Conservation (phyloP, 2,113 vertebrate species). For the Scomber colias region DNA sequence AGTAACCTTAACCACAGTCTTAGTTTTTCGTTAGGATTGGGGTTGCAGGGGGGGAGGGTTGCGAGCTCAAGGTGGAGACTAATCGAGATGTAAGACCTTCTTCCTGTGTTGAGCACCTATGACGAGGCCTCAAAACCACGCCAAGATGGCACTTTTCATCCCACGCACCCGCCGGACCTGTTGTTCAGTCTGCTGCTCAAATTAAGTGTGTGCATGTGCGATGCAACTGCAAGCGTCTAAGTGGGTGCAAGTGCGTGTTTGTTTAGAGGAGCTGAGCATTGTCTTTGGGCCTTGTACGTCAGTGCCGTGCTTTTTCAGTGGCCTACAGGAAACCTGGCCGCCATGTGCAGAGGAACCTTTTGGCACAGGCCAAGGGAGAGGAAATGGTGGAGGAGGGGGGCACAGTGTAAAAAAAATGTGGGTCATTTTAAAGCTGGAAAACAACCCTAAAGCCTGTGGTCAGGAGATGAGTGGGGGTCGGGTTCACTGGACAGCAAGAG, state of each 20-base stretch:
- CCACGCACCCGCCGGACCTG: conserved; percentile 21
- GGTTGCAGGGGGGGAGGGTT: conserved; percentile 25
- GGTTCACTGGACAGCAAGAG: conserved; percentile 47
- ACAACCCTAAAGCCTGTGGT: conserved; percentile 74
- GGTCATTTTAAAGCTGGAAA: conserved; percentile 84
- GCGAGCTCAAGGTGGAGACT: conserved; percentile 61
- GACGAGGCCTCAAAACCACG: conserved; percentile 26
- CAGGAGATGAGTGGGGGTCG: conserved; percentile 18
- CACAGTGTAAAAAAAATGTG: conserved; percentile 72
- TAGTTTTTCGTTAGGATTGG: conserved; percentile 67
- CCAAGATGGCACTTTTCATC: conserved; percentile 49
- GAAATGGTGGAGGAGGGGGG: conserved; percentile 75
- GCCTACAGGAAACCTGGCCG: conserved; percentile 84
- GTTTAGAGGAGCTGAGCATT: conserved; percentile 83
- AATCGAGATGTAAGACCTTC: conserved; percentile 62
- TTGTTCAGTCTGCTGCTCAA: conserved; percentile 55
- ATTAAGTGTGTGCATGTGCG: conserved; percentile 44
- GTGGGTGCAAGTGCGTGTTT: conserved; percentile 73
- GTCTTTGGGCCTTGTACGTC: conserved; percentile 83
- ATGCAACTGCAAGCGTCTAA: conserved; percentile 35
- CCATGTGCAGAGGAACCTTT: conserved; percentile 88
- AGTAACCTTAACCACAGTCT: conserved; percentile 57
- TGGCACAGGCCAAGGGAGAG: conserved; percentile 84
- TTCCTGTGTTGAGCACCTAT: conserved; percentile 68
- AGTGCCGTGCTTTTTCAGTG: conserved; percentile 80